These are phyloP conservation scores for Tautogolabrus adspersus DNA, from an alignment of 2,113 vertebrate species.

Conservation along the genomic window DNA sequence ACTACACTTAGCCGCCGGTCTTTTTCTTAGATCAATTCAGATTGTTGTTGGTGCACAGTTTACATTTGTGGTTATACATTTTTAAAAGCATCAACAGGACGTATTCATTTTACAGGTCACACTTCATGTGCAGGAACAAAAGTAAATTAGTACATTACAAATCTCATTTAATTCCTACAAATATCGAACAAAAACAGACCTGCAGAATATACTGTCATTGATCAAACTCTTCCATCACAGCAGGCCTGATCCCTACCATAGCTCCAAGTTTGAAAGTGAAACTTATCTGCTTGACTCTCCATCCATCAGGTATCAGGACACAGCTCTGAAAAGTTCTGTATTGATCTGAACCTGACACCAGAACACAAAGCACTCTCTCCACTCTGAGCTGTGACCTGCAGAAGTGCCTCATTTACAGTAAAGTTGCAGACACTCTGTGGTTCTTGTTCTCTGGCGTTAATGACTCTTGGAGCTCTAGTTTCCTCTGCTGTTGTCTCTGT, in stretches of 20 bases:
- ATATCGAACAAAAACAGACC: too few species aligned
- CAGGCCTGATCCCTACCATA: background rate
- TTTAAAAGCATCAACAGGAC: too few species aligned
- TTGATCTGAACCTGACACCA: slow-evolving; percentile 26
- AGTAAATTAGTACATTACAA: too few species aligned
- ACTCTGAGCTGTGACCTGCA: slow-evolving; percentile 27
- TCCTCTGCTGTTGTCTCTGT: slow-evolving; percentile 59
- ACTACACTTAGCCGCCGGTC: too few species aligned
- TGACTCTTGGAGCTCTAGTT: slow-evolving; percentile 61
- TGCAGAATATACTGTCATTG: too few species aligned
- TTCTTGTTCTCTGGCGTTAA: slow-evolving; percentile 47
- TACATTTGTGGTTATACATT: too few species aligned
- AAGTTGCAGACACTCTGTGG: slow-evolving; percentile 27
- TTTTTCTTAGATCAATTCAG: too few species aligned
- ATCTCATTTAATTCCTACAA: too few species aligned
- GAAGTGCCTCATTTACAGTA: slow-evolving; percentile 35
- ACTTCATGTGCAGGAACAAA: too few species aligned
- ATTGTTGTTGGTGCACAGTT: too few species aligned
- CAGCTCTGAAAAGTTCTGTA: slow-evolving; percentile 8
- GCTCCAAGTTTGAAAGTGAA: background rate
- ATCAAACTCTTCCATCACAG: background rate
- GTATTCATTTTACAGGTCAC: too few species aligned
- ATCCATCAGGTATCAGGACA: slow-evolving; percentile 22
- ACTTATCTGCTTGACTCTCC: background rate
- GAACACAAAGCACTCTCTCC: slow-evolving; percentile 4